Evolutionary conservation across 1,140 invertebrate species (phyloP).

Genomic region (Mylabris phalerata): DNA sequence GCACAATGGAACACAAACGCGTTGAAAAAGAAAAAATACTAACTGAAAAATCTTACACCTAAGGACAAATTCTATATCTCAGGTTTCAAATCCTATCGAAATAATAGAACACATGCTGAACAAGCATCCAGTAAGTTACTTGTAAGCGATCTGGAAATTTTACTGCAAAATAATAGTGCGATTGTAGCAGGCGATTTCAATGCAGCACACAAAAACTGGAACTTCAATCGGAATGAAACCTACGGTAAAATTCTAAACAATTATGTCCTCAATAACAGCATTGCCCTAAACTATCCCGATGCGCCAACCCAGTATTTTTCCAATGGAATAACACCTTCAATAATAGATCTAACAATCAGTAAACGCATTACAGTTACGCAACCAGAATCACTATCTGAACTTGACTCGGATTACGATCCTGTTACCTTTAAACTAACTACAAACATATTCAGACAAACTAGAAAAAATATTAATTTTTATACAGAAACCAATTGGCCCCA

Average conservation of each 20-base stretch:
- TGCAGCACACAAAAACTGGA: neutral
- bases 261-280: neutral
- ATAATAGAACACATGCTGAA: neutral
- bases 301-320: neutral
- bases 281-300: neutral
- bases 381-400: neutral
- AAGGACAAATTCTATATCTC: neutral
- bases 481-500: conserved; percentile 10
- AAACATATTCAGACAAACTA: neutral
- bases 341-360: no score
- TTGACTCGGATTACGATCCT: conserved; percentile 8
- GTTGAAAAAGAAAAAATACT: neutral
- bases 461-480: conserved; percentile 1
- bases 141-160: neutral
- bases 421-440: neutral
- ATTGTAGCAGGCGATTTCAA: neutral
- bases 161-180: neutral
- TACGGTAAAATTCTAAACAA: neutral
- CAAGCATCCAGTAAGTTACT: neutral
- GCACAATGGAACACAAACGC: neutral
- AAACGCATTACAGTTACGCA: neutral
- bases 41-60: neutral
- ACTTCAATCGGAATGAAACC: neutral
- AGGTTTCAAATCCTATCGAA: neutral
- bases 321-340: neutral